Conservation (phyloP, 1,140 invertebrate species). For the Drosophila ercepeae region DNA sequence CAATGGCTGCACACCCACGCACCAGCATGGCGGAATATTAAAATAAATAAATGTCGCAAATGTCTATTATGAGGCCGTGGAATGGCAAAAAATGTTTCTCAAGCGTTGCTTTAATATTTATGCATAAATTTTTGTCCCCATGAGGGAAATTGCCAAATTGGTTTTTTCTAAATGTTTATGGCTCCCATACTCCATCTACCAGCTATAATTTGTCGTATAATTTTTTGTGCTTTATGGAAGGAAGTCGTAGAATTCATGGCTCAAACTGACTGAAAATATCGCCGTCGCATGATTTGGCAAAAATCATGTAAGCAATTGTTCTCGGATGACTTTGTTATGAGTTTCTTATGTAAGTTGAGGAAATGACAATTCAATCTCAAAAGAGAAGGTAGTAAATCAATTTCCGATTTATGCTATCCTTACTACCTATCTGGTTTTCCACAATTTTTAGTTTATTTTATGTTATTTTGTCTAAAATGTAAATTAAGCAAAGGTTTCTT, state of each 20-base stretch:
- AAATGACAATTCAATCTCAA: slow-evolving; percentile 1
- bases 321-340: slow-evolving; percentile 21
- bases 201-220: slow-evolving; percentile 20
- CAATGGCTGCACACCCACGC: slow-evolving; percentile 35
- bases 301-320: slow-evolving; percentile 28
- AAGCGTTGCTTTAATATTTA: slow-evolving; percentile 54
- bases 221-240: slow-evolving; percentile 24
- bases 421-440: not conserved
- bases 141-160: slow-evolving; percentile 72
- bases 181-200: slow-evolving; percentile 10
- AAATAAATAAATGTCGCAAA: slow-evolving; percentile 80
- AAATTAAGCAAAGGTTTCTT: not conserved
- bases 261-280: slow-evolving; percentile 33
- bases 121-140: slow-evolving; percentile 60
- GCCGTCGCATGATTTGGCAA: slow-evolving; percentile 29
- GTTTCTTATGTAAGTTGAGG: not conserved
- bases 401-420: slow-evolving; percentile 3
- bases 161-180: slow-evolving; percentile 74
- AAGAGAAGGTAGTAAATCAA: slow-evolving; percentile 3
- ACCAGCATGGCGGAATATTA: slow-evolving; percentile 43
- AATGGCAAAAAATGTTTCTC: slow-evolving; percentile 48
- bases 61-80: slow-evolving; percentile 55
- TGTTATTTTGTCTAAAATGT: not conserved
- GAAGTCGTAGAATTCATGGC: slow-evolving; percentile 34
- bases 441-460: not conserved